Evolutionary conservation across 92 coral and sea anemone genomes (phyloP).

Genomic region (Isaurus tuberculatus): DNA sequence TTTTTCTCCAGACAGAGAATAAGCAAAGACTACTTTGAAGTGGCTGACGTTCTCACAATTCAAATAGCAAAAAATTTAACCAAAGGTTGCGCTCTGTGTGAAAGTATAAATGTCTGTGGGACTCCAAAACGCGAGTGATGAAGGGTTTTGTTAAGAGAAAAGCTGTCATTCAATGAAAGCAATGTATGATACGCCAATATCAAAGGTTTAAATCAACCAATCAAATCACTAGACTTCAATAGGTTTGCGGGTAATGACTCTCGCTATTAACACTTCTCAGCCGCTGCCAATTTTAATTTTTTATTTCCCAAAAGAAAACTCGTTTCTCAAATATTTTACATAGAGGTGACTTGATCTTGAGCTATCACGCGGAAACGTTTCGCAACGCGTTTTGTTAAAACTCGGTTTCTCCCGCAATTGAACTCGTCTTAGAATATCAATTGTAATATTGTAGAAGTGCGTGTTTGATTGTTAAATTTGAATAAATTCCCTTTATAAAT

Average conservation of each 20-base stretch:
- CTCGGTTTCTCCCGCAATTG: background rate
- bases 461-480: constrained; percentile 39
- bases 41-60: background rate
- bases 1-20: no score
- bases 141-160: constrained; percentile 25
- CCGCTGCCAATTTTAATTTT: constrained; percentile 42
- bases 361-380: constrained; percentile 18
- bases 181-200: constrained; percentile 62
- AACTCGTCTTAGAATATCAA: background rate
- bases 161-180: constrained; percentile 34
- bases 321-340: constrained; percentile 66
- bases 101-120: background rate
- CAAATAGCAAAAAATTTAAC: background rate
- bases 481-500: constrained; percentile 22
- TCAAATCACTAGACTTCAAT: constrained; percentile 77
- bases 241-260: constrained; percentile 82
- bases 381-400: background rate
- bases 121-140: constrained; percentile 20
- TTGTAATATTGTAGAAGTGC: constrained; percentile 17
- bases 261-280: constrained; percentile 47
- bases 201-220: constrained; percentile 61
- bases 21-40: no score
- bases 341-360: constrained; percentile 49
- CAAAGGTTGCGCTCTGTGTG: background rate
- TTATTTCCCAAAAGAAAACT: constrained; percentile 59